Percentiles rank a stretch among this genome's conserved stretches.
These are phyloP conservation scores for Hemicentrotus pulcherrimus DNA, from an alignment of 35 echinoderm and acorn worm genomes.

Conservation along the genomic window DNA sequence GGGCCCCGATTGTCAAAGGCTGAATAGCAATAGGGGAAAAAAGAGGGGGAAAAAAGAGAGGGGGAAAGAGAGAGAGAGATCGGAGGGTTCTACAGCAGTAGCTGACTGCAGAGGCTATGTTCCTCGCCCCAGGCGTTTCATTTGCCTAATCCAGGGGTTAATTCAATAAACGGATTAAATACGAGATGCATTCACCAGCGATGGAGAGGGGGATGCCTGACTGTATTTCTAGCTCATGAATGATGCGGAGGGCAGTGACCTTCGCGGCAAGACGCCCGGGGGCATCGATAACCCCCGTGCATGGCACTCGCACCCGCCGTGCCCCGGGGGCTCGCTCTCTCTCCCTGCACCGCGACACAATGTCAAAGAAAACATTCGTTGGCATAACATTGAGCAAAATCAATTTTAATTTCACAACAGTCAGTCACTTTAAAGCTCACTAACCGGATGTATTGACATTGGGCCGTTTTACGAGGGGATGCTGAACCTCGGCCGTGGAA, in stretches of 20 bases:
- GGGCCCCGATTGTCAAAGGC: background rate
- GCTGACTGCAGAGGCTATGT: constrained; percentile 15
- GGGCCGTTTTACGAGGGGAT: constrained; percentile 29
- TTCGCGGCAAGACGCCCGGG: background rate
- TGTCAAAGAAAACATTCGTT: constrained; percentile 51
- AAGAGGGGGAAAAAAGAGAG: background rate
- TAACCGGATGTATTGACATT: constrained; percentile 52
- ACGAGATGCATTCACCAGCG: constrained; percentile 30
- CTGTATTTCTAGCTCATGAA: constrained; percentile 49
- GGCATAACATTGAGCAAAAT: constrained; percentile 55
- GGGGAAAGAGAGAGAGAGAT: constrained; percentile 7
- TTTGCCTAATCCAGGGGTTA: constrained; percentile 50
- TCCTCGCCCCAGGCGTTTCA: constrained; percentile 24
- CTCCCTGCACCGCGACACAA: background rate
- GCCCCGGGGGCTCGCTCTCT: background rate
- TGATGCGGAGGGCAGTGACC: constrained; percentile 41
- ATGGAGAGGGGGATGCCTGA: constrained; percentile 20
- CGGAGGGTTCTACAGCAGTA: background rate
- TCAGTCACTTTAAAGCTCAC: constrained; percentile 49
- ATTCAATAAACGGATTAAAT: constrained; percentile 56
- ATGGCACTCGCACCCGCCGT: background rate
- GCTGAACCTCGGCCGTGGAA: constrained; percentile 32
- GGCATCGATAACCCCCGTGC: constrained; percentile 27
- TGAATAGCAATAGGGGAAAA: background rate
- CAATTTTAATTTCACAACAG: constrained; percentile 58